A percentile compares a stretch with the other conserved stretches of the same genome.
These are phyloP conservation scores for Apis mellifera DNA, from an alignment of 1,140 invertebrate genomes.

Conservation along the genomic window DNA sequence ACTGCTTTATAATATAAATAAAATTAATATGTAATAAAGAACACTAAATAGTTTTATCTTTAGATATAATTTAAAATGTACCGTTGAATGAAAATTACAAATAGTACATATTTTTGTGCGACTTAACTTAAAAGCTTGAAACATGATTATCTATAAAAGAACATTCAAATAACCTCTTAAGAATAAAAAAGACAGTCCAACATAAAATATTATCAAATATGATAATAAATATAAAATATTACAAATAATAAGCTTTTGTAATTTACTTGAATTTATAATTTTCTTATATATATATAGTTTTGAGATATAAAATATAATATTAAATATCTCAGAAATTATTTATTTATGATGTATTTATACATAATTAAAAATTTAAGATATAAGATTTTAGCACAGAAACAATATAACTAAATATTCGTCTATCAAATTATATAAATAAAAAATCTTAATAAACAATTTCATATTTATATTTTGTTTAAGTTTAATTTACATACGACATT, in stretches of 20 bases:
- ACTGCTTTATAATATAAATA: conserved; percentile 59
- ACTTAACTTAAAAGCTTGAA: conserved; percentile 23
- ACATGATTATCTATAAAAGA: conserved; percentile 7
- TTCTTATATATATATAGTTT: neutral
- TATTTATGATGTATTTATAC: neutral
- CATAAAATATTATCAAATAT: neutral
- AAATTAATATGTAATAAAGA: neutral
- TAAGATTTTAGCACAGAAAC: neutral
- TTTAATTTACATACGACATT: neutral
- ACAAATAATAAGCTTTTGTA: neutral
- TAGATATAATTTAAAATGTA: neutral
- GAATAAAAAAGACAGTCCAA: neutral
- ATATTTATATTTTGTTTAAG: neutral
- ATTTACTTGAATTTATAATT: neutral
- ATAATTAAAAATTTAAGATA: neutral
- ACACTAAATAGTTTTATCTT: neutral
- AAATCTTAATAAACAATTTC: conserved; percentile 1
- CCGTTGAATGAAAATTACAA: conserved; percentile 36
- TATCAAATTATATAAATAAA: neutral
- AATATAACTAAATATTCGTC: no score
- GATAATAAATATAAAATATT: neutral
- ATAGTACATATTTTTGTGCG: conserved; percentile 5
- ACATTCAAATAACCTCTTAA: conserved; percentile 26
- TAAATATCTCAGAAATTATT: neutral
- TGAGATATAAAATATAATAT: neutral